Percentiles rank a stretch among this genome's conserved stretches.
Evolutionary conservation across 2,888 invertebrate genomes (phyloP).

Genomic region (Parelbella ahira): DNA sequence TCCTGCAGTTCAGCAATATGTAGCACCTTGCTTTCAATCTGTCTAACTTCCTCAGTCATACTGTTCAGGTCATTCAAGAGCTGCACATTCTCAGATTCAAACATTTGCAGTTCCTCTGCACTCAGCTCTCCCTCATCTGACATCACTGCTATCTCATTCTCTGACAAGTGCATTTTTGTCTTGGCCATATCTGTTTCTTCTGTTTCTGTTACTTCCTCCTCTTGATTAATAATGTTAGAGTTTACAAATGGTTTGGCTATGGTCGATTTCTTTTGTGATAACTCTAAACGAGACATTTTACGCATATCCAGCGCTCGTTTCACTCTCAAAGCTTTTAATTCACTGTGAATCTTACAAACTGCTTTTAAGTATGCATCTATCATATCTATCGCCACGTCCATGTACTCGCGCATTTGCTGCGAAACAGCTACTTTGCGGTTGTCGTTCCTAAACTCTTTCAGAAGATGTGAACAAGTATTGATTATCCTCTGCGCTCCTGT

Average conservation of each 20-base stretch:
- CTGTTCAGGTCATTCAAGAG: conserved; percentile 93
- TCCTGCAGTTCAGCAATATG: conserved; percentile 97
- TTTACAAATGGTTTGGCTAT: conserved; percentile 56
- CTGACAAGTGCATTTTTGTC: conserved; percentile 57
- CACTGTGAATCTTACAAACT: conserved; percentile 92
- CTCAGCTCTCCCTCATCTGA: conserved; percentile 85
- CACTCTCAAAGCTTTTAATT: conserved; percentile 92
- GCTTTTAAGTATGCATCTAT: conserved; percentile 90
- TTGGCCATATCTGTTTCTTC: conserved; percentile 35
- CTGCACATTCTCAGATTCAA: conserved; percentile 94
- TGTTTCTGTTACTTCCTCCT: conserved; percentile 35
- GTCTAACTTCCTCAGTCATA: conserved; percentile 93
- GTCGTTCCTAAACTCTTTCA: conserved; percentile 88
- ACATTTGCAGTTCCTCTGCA: conserved; percentile 94
- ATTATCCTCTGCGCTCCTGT: conserved; percentile 91
- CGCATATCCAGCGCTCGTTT: conserved; percentile 92
- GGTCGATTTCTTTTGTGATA: conserved; percentile 46
- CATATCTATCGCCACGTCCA: conserved; percentile 86
- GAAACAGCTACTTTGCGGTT: conserved; percentile 72
- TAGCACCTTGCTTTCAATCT: conserved; percentile 94
- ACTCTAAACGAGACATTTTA: conserved; percentile 87
- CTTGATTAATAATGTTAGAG: conserved; percentile 45
- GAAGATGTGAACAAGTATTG: conserved; percentile 87
- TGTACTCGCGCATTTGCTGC: conserved; percentile 88
- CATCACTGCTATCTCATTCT: conserved; percentile 67